phyloP scores from a whole-genome alignment of 2,888 invertebrate species.

The Lasioglossum pauxillum region DNA sequence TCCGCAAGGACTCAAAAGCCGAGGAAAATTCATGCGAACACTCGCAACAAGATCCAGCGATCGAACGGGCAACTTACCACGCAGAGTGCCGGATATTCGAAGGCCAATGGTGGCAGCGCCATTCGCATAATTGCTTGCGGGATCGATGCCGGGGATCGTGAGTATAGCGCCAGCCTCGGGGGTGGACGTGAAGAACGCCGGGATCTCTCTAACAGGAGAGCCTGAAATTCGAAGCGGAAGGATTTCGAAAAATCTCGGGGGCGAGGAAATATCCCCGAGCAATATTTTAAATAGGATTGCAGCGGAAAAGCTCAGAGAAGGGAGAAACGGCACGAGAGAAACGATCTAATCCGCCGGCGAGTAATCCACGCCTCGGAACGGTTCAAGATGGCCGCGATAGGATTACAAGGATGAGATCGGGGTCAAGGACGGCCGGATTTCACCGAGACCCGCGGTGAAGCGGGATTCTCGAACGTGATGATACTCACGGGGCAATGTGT shows the following conservation, averaged over 20 bases:
- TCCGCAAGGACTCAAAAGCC: no score
- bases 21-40: not conserved
- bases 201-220: slow-evolving; percentile 69
- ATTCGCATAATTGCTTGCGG: slow-evolving; percentile 78
- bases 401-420: slow-evolving; percentile 50
- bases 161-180: slow-evolving; percentile 67
- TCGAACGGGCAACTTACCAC: slow-evolving; percentile 70
- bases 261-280: not conserved
- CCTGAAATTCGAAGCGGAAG: slow-evolving; percentile 61
- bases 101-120: slow-evolving; percentile 79
- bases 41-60: not conserved
- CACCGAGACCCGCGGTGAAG: slow-evolving; percentile 37
- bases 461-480: slow-evolving; percentile 19
- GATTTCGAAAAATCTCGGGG: not conserved
- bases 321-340: slow-evolving; percentile 18
- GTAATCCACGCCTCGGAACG: slow-evolving; percentile 28
- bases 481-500: slow-evolving; percentile 63
- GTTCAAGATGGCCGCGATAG: slow-evolving; percentile 43
- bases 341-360: slow-evolving; percentile 13
- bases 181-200: slow-evolving; percentile 57
- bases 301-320: not conserved
- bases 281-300: not conserved
- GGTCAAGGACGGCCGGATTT: slow-evolving; percentile 68
- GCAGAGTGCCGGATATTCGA: slow-evolving; percentile 77
- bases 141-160: slow-evolving; percentile 68